Base-by-base conservation (phyloP, 2,113 vertebrate genomes). In the Mirza zaza region DNA sequence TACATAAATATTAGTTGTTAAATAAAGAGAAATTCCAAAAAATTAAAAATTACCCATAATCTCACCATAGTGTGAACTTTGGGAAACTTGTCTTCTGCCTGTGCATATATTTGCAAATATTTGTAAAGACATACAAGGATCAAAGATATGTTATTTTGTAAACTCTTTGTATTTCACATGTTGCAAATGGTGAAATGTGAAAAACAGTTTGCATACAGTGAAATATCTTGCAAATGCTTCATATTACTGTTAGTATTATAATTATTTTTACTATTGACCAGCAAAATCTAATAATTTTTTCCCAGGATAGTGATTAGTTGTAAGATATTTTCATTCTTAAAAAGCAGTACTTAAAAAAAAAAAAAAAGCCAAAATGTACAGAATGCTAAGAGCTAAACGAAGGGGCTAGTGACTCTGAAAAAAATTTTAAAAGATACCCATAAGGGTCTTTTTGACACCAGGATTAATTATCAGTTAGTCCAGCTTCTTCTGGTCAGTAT, bases 231-330 rank as follows among this genome's bases (percentile, higher is more conserved):
- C 42, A 93, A 70, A 85, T 45, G 13, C 29, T 90, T 82, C 18
- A 34, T 80, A 84, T 68, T 87, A 36, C 34, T 87, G 1, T 88
- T n/a, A 89, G 70, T 50, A 55, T 61, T 92, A 90, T 86, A 63
- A 70, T 61, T 71, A 68, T 52, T 81, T 52, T 91, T 91, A 93
- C 65, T 89, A 70, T 11, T 36, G 42, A 80, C 21, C 29, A 81
- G 55, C 39, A 85, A 95, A 95, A 90, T 32, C 17, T 79, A 70
- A 25, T 83, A 59, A 32, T 87, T 95, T 87, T 95, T 95, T 90
- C 21, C 29, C 71, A 84, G 42, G 20, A 85, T 17, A 88, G 20
- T 25, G 9, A 83, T 90, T 92, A 87, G 14, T 77, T 82, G 20
- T 52, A 87, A 95, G 17, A 32, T 88, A 83, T 77, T 84, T 81